phyloP scores from a whole-genome alignment of 2,113 vertebrate genomes.

The Budorcas taxicolor region DNA sequence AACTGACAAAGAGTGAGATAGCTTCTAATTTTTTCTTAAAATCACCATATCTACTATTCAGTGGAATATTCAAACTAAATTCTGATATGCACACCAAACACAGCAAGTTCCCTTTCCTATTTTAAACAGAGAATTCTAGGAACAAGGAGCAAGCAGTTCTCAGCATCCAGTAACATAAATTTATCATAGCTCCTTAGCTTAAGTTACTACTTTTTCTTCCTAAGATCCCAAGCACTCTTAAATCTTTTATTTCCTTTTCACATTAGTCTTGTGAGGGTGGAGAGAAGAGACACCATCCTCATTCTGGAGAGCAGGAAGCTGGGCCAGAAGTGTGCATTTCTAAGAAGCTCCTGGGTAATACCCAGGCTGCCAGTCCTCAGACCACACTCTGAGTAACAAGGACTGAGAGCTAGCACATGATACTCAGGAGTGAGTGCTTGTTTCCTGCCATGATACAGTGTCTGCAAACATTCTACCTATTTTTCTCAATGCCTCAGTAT shows the following conservation, averaged over 20 bases:
- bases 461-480: neutral
- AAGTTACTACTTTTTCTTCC: neutral
- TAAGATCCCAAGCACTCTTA: neutral
- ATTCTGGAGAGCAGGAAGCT: neutral
- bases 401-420: neutral
- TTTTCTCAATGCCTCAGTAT: neutral
- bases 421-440: neutral
- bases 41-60: neutral
- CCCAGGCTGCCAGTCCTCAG: neutral
- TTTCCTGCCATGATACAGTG: neutral
- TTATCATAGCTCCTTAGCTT: neutral
- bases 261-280: neutral
- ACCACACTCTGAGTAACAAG: neutral
- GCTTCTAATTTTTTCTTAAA: neutral
- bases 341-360: neutral
- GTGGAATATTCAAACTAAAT: neutral
- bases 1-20: neutral
- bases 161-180: neutral
- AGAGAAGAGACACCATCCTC: neutral
- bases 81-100: neutral
- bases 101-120: neutral
- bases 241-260: conserved; percentile 34
- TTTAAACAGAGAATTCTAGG: neutral
- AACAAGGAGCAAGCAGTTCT: neutral
- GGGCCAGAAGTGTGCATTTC: neutral